Evolutionary conservation across 2,888 invertebrate species (phyloP), one percentile per base, ranked within the genome.

Genomic region (Scelioninae gen. 2): DNA sequence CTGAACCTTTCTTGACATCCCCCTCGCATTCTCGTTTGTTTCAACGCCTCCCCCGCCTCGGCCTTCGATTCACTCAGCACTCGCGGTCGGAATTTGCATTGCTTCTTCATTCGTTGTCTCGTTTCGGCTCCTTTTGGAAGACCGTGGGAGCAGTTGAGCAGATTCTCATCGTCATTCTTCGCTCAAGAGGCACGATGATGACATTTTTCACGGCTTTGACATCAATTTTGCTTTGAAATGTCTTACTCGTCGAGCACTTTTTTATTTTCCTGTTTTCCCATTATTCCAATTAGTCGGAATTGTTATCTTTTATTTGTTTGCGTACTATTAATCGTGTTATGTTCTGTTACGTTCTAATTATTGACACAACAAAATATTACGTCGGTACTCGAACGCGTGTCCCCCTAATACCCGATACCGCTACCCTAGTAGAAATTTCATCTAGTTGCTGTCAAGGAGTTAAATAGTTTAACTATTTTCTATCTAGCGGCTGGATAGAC

Each of bases 61-160:
- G 31, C 9, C 35, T 70, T 48, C 55, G 70, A 57, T 70, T 70
- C 37, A 58, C 68, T 52, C 39, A 25, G 48, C 55, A 69, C 45
- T 10, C 13, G 52, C 45, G 22, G 58, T n/a, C 13, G 18, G 37
- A 45, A 11, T 58, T 60, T 35, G 52, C 35, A 13, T 19, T n/a
- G 28, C 58, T 50, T 52, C 52, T 68, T 45, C 45, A 31, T 19
- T 57, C 6, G 50, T 19, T 28, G 39, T 50, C 41, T 15, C 41
- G 41, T 48, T 60, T 13, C 1, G 2, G n/a, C 25, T n/a, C 11
- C 35, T 39, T 48, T 48, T 57, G 13, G 37, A 31, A 4, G 35
- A 55, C 18, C 16, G 22, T 9, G 33, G 28, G 22, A 57, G 65
- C 25, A 33, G 41, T 48, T 57, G 48, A 63, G 52, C 33, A 35